Base-by-base conservation (phyloP, 2,888 invertebrate species). In the Sinhomidia bicolor region DNA sequence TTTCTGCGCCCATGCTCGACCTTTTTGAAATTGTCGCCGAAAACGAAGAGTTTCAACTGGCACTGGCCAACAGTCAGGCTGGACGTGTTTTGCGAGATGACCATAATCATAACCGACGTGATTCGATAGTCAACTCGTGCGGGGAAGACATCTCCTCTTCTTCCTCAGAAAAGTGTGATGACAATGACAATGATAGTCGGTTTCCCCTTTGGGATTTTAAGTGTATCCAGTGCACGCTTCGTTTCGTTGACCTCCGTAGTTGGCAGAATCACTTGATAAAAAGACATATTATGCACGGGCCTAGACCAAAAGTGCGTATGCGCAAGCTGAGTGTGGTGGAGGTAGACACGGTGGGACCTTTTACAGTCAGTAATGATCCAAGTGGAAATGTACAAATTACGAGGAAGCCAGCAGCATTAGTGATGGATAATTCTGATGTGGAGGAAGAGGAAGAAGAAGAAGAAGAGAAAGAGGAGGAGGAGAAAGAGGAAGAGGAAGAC, bases 191-290 rank as follows among this genome's bases (percentile, higher is more conserved):
- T 1, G 7, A n/a, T 20, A 20, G 17, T 9, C 3, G 0, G 5
- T 78, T 78, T 32, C 76, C 76, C 4, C 32, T 78, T 6, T n/a
- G n/a, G 26, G 76, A 54, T 10, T 32, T 78, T n/a, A 71, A 74
- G 29, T 86, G 86, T 47, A 23, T n/a, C 26, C 12, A n/a, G 0
- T 86, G 86, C n/a, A 54, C 54, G 0, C 10, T 68, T 5, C 71
- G 41, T 2, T 86, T 86, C 20, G 5, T 44, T 4, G 47, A 74
- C 14, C 17, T 7, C 20, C 0, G 1, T 4, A 47, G 68, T 32
- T 80, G 86, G 80, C 47, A 44, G 12, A n/a, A 23, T 0, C 86
- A 81, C 23, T 7, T 41, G 0, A 12, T 47, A 0, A 9, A 1
- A 9, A 14, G 65, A 5, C 85, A 85, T n/a, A 85, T 85, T 32